phyloP scores from a whole-genome alignment of 1,140 invertebrate genomes.

The Hyphantria cunea region DNA sequence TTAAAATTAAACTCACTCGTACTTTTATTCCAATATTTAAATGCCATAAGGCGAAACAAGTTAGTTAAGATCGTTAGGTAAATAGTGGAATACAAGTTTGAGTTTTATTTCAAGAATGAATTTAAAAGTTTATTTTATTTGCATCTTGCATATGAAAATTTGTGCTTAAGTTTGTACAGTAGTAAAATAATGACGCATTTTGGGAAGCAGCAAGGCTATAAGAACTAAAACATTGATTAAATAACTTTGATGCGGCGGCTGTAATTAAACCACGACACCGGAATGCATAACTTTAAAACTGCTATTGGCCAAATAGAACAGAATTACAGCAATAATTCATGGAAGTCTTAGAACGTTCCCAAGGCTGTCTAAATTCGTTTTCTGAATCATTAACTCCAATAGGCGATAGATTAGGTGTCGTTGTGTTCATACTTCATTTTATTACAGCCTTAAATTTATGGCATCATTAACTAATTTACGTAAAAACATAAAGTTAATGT shows the following conservation, averaged over 20 bases:
- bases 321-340: slow-evolving; percentile 37
- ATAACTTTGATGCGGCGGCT: too few species aligned
- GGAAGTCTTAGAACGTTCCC: slow-evolving; percentile 48
- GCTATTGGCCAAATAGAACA: slow-evolving; percentile 2
- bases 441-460: slow-evolving; percentile 4
- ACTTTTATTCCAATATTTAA: too few species aligned
- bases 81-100: too few species aligned
- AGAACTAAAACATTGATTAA: slow-evolving; percentile 11
- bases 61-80: too few species aligned
- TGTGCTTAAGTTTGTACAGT: too few species aligned
- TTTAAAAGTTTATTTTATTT: too few species aligned
- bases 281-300: not conserved
- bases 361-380: slow-evolving; percentile 40
- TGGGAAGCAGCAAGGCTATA: slow-evolving; percentile 50
- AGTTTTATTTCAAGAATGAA: too few species aligned
- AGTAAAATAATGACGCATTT: slow-evolving; percentile 29
- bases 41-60: too few species aligned
- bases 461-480: slow-evolving; percentile 5
- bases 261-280: slow-evolving; percentile 4
- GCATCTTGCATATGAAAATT: too few species aligned
- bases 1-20: too few species aligned
- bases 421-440: slow-evolving; percentile 33
- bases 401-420: slow-evolving; percentile 40
- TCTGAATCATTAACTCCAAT: slow-evolving; percentile 58
- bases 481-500: not conserved